Conservation (phyloP, 2,888 invertebrate species). For the Pollenia angustigena region DNA sequence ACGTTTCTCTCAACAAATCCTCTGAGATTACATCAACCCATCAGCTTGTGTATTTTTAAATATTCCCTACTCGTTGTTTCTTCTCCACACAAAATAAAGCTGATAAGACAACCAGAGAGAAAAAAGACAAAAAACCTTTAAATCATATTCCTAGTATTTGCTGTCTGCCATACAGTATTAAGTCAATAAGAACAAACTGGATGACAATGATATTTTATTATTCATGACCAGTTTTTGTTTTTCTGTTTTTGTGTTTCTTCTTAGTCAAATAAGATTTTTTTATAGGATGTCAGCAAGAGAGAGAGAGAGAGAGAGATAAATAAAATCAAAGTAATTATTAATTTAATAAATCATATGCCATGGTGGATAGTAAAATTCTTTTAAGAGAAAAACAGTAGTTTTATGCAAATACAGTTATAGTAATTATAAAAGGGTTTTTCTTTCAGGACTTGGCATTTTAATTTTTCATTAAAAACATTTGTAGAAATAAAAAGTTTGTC, state of each 20-base stretch:
- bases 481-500: no score
- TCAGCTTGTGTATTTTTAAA: conserved; percentile 2
- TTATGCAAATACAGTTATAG: no score
- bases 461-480: no score
- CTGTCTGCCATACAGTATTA: conserved; percentile 39
- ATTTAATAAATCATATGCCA: conserved; percentile 11
- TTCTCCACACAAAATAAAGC: background rate
- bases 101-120: background rate
- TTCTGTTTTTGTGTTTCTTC: conserved; percentile 19
- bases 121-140: background rate
- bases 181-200: conserved; percentile 51
- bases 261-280: conserved; percentile 16
- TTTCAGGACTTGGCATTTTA: no score
- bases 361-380: background rate
- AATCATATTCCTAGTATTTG: conserved; percentile 41
- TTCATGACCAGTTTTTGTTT: conserved; percentile 20
- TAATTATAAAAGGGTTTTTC: no score
- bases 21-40: conserved; percentile 21
- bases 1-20: conserved; percentile 3
- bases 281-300: conserved; percentile 22
- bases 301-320: background rate
- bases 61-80: background rate
- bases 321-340: conserved; percentile 21
- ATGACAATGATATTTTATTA: conserved; percentile 58
- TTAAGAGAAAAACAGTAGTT: background rate